Evolutionary conservation across 2,113 vertebrate genomes (phyloP), one percentile per base, ranked within the genome.

Genomic region (Chaetura pelagica): DNA sequence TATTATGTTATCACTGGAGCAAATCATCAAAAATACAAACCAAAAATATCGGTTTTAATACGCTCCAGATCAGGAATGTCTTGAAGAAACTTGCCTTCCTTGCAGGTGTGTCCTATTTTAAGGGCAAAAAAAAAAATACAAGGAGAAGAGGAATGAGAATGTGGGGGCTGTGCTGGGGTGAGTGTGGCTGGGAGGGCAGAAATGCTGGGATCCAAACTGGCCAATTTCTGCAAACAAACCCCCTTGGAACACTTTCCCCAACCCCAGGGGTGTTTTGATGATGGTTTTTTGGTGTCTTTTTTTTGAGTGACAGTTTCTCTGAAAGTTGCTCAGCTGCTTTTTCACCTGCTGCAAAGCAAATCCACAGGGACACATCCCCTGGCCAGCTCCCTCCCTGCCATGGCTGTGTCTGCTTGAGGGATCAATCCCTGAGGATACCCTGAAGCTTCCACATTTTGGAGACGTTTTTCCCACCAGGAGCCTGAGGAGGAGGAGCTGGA

Each of bases 21-120:
- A 97, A 96, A 97, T 95, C 81, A 95, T 96, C 94, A 40, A 74
- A 92, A 97, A 97, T 97, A 94, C 92, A 96, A 96, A 97, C 93
- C 94, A 96, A 92, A 96, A 97, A 93, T 93, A 95, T 91, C 38
- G 3, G 42, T 94, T 94, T 84, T 95, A 96, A 95, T 97, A 64
- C 2, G 22, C 73, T 96, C 94, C 94, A 96, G 90, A 91, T 68
- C 92, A 90, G 92, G 93, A 96, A 97, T 93, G 88, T 82, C 79
- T 95, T 94, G 87, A 57, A 91, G 93, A 89, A 96, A 95, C 32
- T 87, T 4, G 75, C 64, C 59, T 96, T 74, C 66, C 88, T 84
- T 87, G 66, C 93, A 98, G 95, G 88, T 97, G 93, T 77, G 88
- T 96, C 90, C 92, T 85, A 86, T 97, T 97, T 97, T 97, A 84